Percentiles rank a stretch among this genome's conserved stretches.
phyloP scores from a whole-genome alignment of 2,888 invertebrate species.

The Byasa hedistus region DNA sequence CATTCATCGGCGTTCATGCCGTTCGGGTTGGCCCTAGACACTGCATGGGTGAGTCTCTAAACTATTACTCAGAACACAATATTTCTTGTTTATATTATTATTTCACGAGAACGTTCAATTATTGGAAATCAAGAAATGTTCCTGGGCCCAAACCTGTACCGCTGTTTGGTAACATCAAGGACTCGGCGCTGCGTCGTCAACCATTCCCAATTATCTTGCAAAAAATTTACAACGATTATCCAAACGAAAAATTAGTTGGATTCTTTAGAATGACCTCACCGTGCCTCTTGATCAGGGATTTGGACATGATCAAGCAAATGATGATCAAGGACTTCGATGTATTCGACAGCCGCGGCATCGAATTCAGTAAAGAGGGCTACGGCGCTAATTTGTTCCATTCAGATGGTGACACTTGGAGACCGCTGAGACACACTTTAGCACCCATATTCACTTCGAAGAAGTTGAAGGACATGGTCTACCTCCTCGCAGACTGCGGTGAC shows the following conservation, averaged over 20 bases:
- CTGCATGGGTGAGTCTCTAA: constrained; percentile 9
- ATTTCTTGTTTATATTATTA: constrained; percentile 7
- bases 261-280: constrained; percentile 49
- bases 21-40: constrained; percentile 2
- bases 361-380: constrained; percentile 46
- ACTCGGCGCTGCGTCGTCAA: not conserved
- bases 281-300: constrained; percentile 47
- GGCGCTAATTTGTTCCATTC: constrained; percentile 50
- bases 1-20: constrained; percentile 2
- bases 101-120: not conserved
- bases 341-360: constrained; percentile 48
- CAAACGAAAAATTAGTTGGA: constrained; percentile 38
- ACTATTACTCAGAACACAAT: no score
- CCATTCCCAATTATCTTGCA: not conserved
- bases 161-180: constrained; percentile 2
- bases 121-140: constrained; percentile 1
- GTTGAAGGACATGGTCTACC: constrained; percentile 52
- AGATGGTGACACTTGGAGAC: constrained; percentile 50
- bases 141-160: not conserved
- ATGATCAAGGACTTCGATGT: constrained; percentile 47
- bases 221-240: constrained; percentile 3
- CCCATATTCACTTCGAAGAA: constrained; percentile 56
- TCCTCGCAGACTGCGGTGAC: constrained; percentile 45
- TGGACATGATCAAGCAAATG: constrained; percentile 52
- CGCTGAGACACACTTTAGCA: constrained; percentile 46